Conservation (phyloP, 2,888 invertebrate genomes). For the Sesamia inferens region DNA sequence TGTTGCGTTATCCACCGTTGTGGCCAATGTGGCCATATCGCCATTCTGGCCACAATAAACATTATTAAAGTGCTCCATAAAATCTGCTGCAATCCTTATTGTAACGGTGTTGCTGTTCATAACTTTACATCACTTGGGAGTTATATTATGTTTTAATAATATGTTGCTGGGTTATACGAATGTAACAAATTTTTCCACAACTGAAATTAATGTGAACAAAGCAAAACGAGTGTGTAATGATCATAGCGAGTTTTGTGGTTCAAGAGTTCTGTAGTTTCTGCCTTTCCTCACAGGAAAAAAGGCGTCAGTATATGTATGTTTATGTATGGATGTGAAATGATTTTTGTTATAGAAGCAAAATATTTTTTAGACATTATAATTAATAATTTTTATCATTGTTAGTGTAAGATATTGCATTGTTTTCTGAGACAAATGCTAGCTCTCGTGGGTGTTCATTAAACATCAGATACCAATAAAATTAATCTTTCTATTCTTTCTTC, state of each 20-base stretch:
- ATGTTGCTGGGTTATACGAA: neutral
- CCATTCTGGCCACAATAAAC: slow-evolving; percentile 42
- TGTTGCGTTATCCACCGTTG: slow-evolving; percentile 22
- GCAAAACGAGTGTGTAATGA: neutral
- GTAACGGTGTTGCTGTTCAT: slow-evolving; percentile 27
- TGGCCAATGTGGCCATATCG: slow-evolving; percentile 13
- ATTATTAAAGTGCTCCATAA: slow-evolving; percentile 42
- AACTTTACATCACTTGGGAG: slow-evolving; percentile 30
- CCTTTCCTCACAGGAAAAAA: neutral
- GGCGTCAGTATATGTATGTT: neutral
- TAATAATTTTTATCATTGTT: neutral
- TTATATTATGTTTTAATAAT: slow-evolving; percentile 15
- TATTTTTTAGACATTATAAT: slow-evolving; percentile 1
- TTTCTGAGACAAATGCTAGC: neutral
- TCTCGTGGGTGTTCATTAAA: slow-evolving; percentile 12
- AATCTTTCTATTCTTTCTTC: no score
- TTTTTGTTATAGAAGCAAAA: neutral
- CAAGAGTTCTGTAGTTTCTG: neutral
- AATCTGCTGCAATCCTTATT: slow-evolving; percentile 35
- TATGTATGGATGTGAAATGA: neutral
- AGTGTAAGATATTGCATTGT: neutral
- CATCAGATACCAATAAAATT: slow-evolving; percentile 5
- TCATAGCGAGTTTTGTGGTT: neutral
- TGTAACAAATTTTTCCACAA: slow-evolving; percentile 1
- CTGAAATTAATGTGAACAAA: neutral